Base-by-base conservation (phyloP, 2,113 vertebrate genomes). In the Pterocles orientalis region DNA sequence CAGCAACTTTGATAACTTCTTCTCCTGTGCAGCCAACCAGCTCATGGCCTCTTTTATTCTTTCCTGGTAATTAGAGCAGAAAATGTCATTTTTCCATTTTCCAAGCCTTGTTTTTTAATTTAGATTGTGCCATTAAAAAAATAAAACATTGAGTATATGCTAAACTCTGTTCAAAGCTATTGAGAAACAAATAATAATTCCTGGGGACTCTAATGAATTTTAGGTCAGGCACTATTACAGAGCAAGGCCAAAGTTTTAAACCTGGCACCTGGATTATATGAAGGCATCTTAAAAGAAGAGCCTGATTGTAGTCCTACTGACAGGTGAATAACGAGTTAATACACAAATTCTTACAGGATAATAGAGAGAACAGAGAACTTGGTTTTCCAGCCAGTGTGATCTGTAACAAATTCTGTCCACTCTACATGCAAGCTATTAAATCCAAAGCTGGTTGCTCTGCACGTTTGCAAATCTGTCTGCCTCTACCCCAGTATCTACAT, bases 21-120 rank as follows among this genome's bases (percentile, higher is more conserved):
- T 75, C 82, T 99, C 98, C 82, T 99, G 99, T 58, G 97, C 97
- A 73, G 75, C 73, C 92, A 99, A 95, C 99, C 99, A 99, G 84
- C 91, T 97, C 18, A 98, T 73, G 36, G 99, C 98, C 79, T 99
- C 98, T 94, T 97, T 97, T 7, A 97, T 96, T 96, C 98, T 99
- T 54, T 96, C 97, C 98, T 98, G 92, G 60, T 93, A 96, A 97
- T 95, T 61, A 93, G 60, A 96, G 92, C 85, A 96, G 86, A 97
- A 95, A 94, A 89, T 86, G 57, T 86, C 33, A 39, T 65, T 79
- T 91, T 96, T 75, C 29, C 21, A 91, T 92, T 56, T 78, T 78
- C 54, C 57, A 92, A 82, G 65, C 31, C 21, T 75, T 92, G 58
- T 39, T 76, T 91, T 91, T 60, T 71, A 56, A 65, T 75, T 94